A percentile compares a stretch with the other conserved stretches of the same genome.
These are phyloP conservation scores for Crepidodera aurea DNA, from an alignment of 2,888 invertebrate genomes.

Conservation along the genomic window DNA sequence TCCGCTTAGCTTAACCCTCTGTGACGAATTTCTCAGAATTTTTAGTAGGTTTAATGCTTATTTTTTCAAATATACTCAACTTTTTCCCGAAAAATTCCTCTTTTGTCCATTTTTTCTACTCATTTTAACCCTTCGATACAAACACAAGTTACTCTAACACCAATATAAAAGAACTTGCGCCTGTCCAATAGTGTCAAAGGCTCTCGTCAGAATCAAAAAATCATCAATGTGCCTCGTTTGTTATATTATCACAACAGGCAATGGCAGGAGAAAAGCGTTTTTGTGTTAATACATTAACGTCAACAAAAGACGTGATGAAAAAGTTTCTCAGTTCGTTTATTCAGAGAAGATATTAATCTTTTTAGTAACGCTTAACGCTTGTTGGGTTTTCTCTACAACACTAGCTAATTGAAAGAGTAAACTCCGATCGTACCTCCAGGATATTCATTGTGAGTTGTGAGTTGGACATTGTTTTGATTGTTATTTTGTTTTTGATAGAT, in stretches of 20 bases:
- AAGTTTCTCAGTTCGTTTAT: not conserved
- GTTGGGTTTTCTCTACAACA: not conserved
- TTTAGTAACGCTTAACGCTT: slow-evolving; percentile 10
- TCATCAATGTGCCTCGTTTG: too few relatives aligned
- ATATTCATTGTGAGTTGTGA: not conserved
- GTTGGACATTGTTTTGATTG: not conserved
- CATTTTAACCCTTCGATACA: too few relatives aligned
- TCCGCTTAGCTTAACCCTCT: too few relatives aligned
- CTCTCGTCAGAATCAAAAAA: too few relatives aligned
- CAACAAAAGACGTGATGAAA: slow-evolving; percentile 15
- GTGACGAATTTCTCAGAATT: too few relatives aligned
- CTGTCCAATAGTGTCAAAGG: too few relatives aligned
- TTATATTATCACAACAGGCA: slow-evolving; percentile 14
- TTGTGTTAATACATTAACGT: slow-evolving; percentile 19
- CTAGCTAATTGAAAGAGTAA: not conserved
- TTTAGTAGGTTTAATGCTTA: too few relatives aligned
- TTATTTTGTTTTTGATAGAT: not conserved
- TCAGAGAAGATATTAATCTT: slow-evolving; percentile 11
- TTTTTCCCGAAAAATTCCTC: too few relatives aligned
- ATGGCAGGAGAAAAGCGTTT: slow-evolving; percentile 11
- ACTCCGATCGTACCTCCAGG: not conserved
- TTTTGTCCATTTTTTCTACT: too few relatives aligned
- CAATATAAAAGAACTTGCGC: too few relatives aligned
- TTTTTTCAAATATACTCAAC: too few relatives aligned
- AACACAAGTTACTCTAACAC: too few relatives aligned